These are phyloP conservation scores for Threskiornis aethiopicus DNA, from an alignment of 2,797 vertebrate species.

Conservation along the genomic window DNA sequence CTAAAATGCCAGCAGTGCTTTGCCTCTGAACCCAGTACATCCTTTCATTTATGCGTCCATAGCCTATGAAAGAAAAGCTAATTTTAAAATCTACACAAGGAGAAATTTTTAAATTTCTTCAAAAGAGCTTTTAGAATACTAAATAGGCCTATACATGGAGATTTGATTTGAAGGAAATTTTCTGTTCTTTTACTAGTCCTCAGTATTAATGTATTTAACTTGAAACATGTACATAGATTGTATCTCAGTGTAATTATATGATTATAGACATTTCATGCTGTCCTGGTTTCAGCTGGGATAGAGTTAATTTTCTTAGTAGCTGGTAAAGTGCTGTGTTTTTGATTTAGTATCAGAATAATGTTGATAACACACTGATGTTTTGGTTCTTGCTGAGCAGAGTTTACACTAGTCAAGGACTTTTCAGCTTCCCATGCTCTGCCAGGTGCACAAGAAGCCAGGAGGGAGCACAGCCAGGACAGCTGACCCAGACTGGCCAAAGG, in stretches of 20 bases:
- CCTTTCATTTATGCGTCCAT: neutral
- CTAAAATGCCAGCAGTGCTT: neutral
- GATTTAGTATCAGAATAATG: too few relatives aligned
- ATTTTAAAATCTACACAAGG: conserved; percentile 2
- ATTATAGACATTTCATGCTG: neutral
- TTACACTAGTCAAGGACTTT: too few relatives aligned
- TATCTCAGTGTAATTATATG: neutral
- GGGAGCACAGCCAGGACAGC: too few relatives aligned
- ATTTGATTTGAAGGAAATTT: neutral
- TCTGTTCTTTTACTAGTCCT: neutral
- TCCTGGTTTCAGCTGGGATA: too few relatives aligned
- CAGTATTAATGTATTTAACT: neutral
- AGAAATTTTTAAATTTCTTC: neutral
- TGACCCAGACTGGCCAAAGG: too few relatives aligned
- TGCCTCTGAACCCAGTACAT: neutral
- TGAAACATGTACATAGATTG: neutral
- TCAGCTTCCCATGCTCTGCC: too few relatives aligned
- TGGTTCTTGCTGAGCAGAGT: too few relatives aligned
- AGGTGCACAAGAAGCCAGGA: too few relatives aligned
- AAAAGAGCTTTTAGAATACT: neutral
- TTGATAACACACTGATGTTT: too few relatives aligned
- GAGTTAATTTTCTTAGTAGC: too few relatives aligned
- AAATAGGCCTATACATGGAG: neutral
- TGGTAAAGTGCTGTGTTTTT: too few relatives aligned
- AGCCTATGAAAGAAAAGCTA: neutral